Evolutionary conservation across 30 jellyfish, hydroid and myxozoan species (phyloP), one percentile per base, ranked within the genome.

Genomic region (Chironex yamaguchii): DNA sequence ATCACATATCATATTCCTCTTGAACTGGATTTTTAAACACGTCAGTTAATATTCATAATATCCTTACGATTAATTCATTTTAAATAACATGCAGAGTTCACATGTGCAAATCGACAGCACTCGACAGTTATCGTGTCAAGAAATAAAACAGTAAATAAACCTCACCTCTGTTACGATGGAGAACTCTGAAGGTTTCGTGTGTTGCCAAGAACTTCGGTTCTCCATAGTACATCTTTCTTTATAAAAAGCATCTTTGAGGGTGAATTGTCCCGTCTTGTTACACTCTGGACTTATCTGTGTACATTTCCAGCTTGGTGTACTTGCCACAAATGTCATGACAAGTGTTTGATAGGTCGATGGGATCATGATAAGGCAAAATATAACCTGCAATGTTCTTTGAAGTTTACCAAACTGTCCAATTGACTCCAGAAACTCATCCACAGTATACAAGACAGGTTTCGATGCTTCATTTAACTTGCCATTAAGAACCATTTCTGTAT

Each of bases 141-240:
- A n/a, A n/a, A n/a, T n/a, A n/a, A n/a, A n/a, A n/a, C n/a, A n/a
- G n/a, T n/a, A n/a, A n/a, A n/a, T n/a, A n/a, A n/a, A n/a, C n/a
- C 32, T 42, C 71, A 91, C 98, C 96, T 84, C 96, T 0, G 98
- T 91, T 22, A 91, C 98, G 36, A 91, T 91, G 22, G 98, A 91
- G 78, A 67, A 91, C 52, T 42, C 62, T 77, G 69, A 84, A 26
- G 94, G 96, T 51, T 91, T 67, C 1, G 52, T 62, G 75, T 73
- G 85, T 36, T 52, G 80, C 98, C 98, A 91, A 27, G 98, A 80
- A 17, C 77, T 51, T 29, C 96, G 96, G 36, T 91, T 84, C 21
- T 21, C 62, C 84, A 90, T 31, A 0, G 34, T 35, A 66, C 97
- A 90, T 71, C 97, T 75, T 32, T 58, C 25, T 0, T 83, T 53